Percentiles rank a stretch among this genome's conserved stretches.
These are phyloP conservation scores for Pterocles gutturalis DNA, from an alignment of 2,113 vertebrate species.

Conservation along the genomic window DNA sequence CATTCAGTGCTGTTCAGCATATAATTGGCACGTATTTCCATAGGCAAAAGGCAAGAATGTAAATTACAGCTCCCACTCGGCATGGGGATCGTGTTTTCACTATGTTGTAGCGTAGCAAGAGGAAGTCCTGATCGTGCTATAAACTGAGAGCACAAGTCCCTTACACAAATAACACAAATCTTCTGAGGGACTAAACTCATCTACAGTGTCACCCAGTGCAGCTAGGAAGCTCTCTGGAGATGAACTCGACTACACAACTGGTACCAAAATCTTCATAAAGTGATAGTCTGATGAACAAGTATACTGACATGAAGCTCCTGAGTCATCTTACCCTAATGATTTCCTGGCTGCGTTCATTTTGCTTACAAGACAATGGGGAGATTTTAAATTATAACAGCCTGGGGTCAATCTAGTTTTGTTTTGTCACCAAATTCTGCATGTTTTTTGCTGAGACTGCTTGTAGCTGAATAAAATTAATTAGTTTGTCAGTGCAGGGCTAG, in stretches of 20 bases:
- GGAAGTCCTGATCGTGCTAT: background rate
- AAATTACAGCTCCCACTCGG: background rate
- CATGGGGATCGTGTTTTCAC: background rate
- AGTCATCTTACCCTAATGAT: background rate
- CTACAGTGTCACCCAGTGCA: background rate
- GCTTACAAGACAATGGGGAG: background rate
- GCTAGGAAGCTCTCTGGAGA: background rate
- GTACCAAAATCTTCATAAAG: background rate
- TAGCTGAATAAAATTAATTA: background rate
- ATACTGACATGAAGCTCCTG: background rate
- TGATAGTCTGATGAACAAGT: background rate
- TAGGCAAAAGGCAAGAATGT: background rate
- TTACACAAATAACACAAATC: background rate
- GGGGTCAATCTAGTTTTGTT: background rate
- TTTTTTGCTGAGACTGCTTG: fast-evolving
- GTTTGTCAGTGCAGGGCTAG: background rate
- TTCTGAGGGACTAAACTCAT: background rate
- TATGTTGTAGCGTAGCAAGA: background rate
- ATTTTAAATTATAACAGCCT: background rate
- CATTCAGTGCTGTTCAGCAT: background rate
- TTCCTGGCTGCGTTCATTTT: background rate
- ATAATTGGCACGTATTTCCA: background rate
- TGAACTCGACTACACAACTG: background rate
- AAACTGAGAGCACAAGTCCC: background rate
- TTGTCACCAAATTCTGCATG: background rate